Base-by-base conservation (phyloP, 2,888 invertebrate genomes). In the Melanostoma mellinum region DNA sequence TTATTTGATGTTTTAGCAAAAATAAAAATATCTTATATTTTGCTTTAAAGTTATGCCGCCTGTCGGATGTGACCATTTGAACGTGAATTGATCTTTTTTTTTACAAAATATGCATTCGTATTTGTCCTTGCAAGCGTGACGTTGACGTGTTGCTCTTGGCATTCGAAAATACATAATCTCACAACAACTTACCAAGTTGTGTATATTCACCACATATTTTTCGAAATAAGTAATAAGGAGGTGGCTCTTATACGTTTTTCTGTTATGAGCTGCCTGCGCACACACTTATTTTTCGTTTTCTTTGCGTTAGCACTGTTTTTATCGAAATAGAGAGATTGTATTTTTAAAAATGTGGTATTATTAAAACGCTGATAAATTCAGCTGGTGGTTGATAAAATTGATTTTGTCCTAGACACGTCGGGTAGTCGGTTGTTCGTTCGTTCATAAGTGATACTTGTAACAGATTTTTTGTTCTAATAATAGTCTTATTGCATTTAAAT, bases 381-480 rank as follows among this genome's bases (percentile, higher is more conserved):
- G 69, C 74, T 74, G 48, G 79, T 84, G 84, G 84, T 84, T 84
- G 78, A 78, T 72, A 68, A 65, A 58, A 63, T 68, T 56, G 67
- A 77, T 61, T 61, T 53, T 50, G 32, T 40, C 48, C 63, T n/a
- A 42, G 38, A 4, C 71, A 58, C 48, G 67, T 48, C 60, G 33
- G 60, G 60, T 77, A 35, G 61, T 36, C 63, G 48, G 35, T 48
- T n/a, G 46, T 50, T 68, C 46, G 40, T 61, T 63, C 48, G 10
- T 77, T 10, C 38, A 5, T 53, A 53, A 63, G 52, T 56, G 67
- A n/a, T 35, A 48, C 69, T 50, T 10, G 36, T 58, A 20, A 3
- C 10, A 32, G 44, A 20, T 40, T 67, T 67, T 53, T 20, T 42
- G 3, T 40, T 40, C 10, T 33, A 60, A 52, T 46, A 46, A 69